Percentiles rank a stretch among this genome's conserved stretches.
These are phyloP conservation scores for Corythoichthys haematopterus DNA, from an alignment of 2,113 vertebrate genomes.

Conservation along the genomic window DNA sequence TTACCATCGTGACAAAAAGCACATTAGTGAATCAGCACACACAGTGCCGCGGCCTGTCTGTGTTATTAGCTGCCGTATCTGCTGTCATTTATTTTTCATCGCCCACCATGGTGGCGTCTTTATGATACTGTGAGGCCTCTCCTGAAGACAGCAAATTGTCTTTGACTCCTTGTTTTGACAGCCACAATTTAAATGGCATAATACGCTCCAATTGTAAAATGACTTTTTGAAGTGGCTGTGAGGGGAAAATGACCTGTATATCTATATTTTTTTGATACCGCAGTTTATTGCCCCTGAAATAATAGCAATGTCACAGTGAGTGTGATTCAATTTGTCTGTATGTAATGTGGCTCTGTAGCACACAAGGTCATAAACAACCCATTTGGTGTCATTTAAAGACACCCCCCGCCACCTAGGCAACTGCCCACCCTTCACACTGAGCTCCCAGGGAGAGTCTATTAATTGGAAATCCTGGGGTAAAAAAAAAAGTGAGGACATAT, in stretches of 20 bases:
- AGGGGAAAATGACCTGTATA: slow-evolving; percentile 15
- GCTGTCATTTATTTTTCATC: slow-evolving; percentile 14
- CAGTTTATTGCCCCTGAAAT: slow-evolving; percentile 21
- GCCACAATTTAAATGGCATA: slow-evolving; percentile 32
- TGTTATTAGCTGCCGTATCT: slow-evolving; percentile 26
- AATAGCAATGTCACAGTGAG: slow-evolving; percentile 26
- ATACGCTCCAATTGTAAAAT: slow-evolving; percentile 17
- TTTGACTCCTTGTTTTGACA: slow-evolving; percentile 17
- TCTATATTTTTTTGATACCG: slow-evolving; percentile 13
- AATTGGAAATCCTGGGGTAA: slow-evolving; percentile 24
- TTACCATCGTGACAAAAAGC: slow-evolving; percentile 30
- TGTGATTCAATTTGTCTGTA: slow-evolving; percentile 27
- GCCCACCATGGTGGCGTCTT: slow-evolving; percentile 22
- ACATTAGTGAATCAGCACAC: slow-evolving; percentile 39
- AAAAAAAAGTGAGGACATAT: slow-evolving; percentile 15
- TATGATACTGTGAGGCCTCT: slow-evolving; percentile 7
- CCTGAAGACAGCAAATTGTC: slow-evolving; percentile 21
- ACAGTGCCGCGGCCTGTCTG: slow-evolving; percentile 17
- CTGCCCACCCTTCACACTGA: not conserved
- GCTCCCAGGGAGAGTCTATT: slow-evolving; percentile 25
- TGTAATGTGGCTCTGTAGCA: slow-evolving; percentile 16
- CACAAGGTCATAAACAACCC: slow-evolving; percentile 21
- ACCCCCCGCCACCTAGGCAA: not conserved
- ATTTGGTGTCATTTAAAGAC: slow-evolving; percentile 9
- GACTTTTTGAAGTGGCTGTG: slow-evolving; percentile 14